phyloP scores from a whole-genome alignment of 2,888 invertebrate genomes.

The Calliopum simillimum region DNA sequence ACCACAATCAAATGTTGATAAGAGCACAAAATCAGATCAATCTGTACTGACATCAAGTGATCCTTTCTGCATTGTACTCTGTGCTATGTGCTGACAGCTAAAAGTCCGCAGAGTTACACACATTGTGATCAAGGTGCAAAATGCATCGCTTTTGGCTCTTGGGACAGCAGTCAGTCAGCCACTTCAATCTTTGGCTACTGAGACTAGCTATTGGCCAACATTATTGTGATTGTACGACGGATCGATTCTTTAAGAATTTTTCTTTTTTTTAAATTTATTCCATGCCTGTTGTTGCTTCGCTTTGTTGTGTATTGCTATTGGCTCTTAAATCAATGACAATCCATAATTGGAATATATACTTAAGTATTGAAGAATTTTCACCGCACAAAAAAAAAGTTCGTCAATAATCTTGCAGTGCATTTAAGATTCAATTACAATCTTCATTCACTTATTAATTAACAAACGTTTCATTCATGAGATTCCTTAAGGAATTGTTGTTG shows the following conservation, averaged over 20 bases:
- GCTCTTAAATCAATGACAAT: constrained; percentile 29
- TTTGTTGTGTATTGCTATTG: not conserved
- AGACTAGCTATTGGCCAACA: not conserved
- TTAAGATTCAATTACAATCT: constrained; percentile 22
- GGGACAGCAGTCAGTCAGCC: constrained; percentile 53
- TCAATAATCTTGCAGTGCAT: not conserved
- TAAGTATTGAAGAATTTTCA: constrained; percentile 18
- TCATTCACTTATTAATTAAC: constrained; percentile 36
- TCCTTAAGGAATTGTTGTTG: not conserved
- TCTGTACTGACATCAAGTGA: not conserved
- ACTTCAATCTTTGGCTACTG: constrained; percentile 1
- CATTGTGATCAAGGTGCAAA: constrained; percentile 57
- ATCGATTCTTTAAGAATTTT: not conserved
- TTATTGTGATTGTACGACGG: not conserved
- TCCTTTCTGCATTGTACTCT: not conserved
- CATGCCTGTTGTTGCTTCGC: not conserved
- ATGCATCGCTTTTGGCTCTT: constrained; percentile 60
- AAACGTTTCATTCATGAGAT: constrained; percentile 40
- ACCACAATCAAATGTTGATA: constrained; percentile 15
- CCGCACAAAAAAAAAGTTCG: not conserved
- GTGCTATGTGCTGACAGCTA: not conserved
- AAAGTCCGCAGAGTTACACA: constrained; percentile 22
- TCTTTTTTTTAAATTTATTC: constrained; percentile 1
- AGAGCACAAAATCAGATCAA: constrained; percentile 28
- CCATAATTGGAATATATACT: constrained; percentile 30